Evolutionary conservation across 2,888 invertebrate genomes (phyloP), one percentile per base, ranked within the genome.

Genomic region (Ischnura elegans): DNA sequence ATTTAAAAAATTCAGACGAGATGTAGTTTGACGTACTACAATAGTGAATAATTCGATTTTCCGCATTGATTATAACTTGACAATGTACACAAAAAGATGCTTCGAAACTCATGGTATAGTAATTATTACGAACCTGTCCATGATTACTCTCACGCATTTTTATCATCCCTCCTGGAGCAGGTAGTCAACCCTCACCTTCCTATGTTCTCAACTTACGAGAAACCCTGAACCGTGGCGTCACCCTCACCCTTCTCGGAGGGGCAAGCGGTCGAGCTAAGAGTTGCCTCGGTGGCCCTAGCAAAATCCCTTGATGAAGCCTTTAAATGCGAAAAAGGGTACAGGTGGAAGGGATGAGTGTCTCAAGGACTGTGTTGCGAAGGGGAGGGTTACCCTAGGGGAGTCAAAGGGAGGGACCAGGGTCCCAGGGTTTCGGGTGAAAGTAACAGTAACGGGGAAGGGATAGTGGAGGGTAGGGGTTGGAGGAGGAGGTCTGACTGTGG

Each of bases 291-390:
- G 29, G 76, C 16, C 36, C 76, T 36, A n/a, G 76, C 10, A 13
- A 76, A 76, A 76, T 76, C 76, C 76, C 76, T 76, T 90, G 90
- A 90, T 90, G 90, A 90, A 90, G 61, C 90, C 61, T 45, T 61
- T 90, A 90, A 90, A 90, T 21, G 51, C 36, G 51, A 51, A 90
- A 61, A 66, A 29, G 61, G 61, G 61, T 43, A 19, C 46, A 16
- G 86, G 86, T 85, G 36, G 43, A 43, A 51, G 51, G 43, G 85
- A 85, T 25, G 76, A 36, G 76, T 76, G 36, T 76, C 76, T 36
- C 29, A 36, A 29, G 66, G 43, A 86, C 0, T n/a, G 86, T 86
- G 43, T 19, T 25, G 10, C 10, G 76, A 19, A 46, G 46, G n/a
- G 86, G 21, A 46, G 61, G 42, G 61, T 6, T 10, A 2, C 36